A percentile compares a stretch with the other conserved stretches of the same genome.
These are phyloP conservation scores for Bryconaethiops microstoma DNA, from an alignment of 2,797 vertebrate species.

Conservation along the genomic window DNA sequence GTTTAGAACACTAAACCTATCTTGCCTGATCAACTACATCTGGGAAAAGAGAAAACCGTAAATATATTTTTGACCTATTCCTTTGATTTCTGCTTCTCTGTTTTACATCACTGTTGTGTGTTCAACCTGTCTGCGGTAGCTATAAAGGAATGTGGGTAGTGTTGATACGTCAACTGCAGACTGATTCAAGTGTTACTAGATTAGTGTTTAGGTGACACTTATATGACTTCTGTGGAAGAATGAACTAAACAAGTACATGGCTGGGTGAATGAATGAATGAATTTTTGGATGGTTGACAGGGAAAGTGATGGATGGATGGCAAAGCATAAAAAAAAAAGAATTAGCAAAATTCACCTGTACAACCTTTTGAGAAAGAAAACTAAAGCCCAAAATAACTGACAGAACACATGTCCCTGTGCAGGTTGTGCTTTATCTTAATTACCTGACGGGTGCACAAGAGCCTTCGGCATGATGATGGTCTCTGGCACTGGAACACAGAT, in stretches of 20 bases:
- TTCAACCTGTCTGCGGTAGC: neutral
- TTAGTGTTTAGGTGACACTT: neutral
- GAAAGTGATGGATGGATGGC: neutral
- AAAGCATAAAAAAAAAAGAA: neutral
- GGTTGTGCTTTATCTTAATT: slow-evolving; percentile 23
- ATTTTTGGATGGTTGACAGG: neutral
- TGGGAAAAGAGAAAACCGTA: too few species aligned
- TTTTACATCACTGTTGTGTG: neutral
- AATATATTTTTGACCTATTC: too few species aligned
- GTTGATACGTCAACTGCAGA: neutral
- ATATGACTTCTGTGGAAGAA: neutral
- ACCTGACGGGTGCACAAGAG: slow-evolving; percentile 1
- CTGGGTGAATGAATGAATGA: neutral
- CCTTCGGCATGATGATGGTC: slow-evolving; percentile 7
- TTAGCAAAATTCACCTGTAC: neutral
- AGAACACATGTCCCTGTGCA: neutral
- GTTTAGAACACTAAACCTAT: too few species aligned
- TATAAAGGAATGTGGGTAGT: neutral
- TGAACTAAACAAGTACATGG: neutral
- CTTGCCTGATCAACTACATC: too few species aligned
- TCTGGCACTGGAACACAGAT: slow-evolving; percentile 27
- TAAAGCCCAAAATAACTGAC: neutral
- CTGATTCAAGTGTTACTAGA: neutral
- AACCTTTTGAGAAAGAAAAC: slow-evolving; percentile 8
- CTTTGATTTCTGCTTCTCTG: too few species aligned